Evolutionary conservation across 2,113 vertebrate species (phyloP).

Genomic region (Indicator indicator): DNA sequence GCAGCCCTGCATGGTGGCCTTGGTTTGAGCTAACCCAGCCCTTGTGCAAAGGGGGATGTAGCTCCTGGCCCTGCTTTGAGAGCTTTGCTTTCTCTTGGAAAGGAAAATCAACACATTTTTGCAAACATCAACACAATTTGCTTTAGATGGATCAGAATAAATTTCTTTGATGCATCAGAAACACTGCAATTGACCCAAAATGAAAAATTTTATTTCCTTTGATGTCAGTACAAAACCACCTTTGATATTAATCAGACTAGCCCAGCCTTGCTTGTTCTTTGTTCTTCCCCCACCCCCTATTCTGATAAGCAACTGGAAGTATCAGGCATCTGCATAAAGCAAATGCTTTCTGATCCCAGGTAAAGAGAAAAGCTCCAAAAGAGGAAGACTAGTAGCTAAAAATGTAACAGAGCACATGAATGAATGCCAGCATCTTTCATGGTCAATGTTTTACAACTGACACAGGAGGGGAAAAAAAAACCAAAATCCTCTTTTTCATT

Average conservation of each 20-base stretch:
- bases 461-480: background rate
- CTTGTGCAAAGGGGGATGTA: fast-evolving
- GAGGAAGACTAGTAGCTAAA: background rate
- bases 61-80: background rate
- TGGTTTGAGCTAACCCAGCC: no score
- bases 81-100: background rate
- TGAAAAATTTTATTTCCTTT: background rate
- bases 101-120: background rate
- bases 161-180: background rate
- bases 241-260: background rate
- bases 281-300: background rate
- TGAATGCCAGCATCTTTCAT: background rate
- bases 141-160: background rate
- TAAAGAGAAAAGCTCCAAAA: background rate
- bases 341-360: background rate
- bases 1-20: fast-evolving
- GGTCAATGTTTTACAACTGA: background rate
- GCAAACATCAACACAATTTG: background rate
- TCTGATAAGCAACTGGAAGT: background rate
- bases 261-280: background rate
- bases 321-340: background rate
- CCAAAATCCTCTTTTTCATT: background rate
- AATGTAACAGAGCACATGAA: background rate
- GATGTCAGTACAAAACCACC: background rate
- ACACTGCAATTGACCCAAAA: background rate